phyloP scores from a whole-genome alignment of 2,113 vertebrate species.

The Larimichthys crocea region DNA sequence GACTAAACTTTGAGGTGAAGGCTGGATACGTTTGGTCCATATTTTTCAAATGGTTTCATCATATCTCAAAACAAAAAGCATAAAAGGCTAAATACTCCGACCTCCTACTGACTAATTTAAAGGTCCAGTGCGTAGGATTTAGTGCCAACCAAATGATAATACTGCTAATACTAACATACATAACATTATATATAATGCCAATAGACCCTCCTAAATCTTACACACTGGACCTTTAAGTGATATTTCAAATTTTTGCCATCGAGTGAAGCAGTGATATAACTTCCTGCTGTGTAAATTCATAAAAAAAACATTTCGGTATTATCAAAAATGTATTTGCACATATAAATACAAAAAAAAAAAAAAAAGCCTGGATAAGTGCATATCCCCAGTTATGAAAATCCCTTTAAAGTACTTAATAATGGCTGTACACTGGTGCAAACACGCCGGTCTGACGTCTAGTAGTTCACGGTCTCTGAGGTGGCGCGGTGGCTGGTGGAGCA shows the following conservation, averaged over 20 bases:
- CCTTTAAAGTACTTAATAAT: background rate
- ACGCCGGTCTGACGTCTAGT: conserved; percentile 33
- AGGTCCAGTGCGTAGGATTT: no score
- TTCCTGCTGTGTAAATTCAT: background rate
- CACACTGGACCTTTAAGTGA: background rate
- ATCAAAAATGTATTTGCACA: conserved; percentile 14
- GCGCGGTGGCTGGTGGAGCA: conserved; percentile 53
- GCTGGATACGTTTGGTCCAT: background rate
- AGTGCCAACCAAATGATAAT: no score
- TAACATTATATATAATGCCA: no score
- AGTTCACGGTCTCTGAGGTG: conserved; percentile 21
- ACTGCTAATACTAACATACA: no score
- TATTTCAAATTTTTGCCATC: background rate
- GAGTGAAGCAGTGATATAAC: background rate
- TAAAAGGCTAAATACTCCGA: background rate
- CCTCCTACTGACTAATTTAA: background rate
- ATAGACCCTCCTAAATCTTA: no score
- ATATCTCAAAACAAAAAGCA: conserved; percentile 9
- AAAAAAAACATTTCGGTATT: background rate
- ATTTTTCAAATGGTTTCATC: background rate
- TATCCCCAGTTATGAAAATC: conserved; percentile 9
- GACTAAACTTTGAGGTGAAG: background rate
- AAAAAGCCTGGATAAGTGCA: conserved; percentile 1
- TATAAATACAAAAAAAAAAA: conserved; percentile 42
- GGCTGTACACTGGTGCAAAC: conserved; percentile 29